A percentile compares a stretch with the other conserved stretches of the same genome.
Evolutionary conservation across 2,797 vertebrate species (phyloP).

Genomic region (Sarcophilus harrisii): DNA sequence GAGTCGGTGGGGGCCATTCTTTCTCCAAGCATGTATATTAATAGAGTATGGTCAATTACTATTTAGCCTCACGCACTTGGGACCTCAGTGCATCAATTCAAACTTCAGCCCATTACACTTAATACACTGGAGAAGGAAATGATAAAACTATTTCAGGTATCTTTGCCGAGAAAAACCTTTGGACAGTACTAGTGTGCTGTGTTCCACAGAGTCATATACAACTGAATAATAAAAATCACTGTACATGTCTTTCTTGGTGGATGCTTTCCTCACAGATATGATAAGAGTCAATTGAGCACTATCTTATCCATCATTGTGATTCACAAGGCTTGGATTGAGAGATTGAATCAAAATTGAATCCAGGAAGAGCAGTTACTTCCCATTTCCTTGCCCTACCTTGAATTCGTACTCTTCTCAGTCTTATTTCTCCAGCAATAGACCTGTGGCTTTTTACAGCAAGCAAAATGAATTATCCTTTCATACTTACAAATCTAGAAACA

Average conservation of each 20-base stretch:
- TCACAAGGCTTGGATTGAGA: conserved; percentile 36
- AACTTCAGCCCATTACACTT: too few species aligned
- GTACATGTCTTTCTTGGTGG: background rate
- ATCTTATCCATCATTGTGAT: conserved; percentile 37
- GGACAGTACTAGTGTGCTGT: background rate
- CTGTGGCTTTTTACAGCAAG: background rate
- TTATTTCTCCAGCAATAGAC: conserved; percentile 7
- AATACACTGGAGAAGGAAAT: background rate
- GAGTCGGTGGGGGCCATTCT: too few species aligned
- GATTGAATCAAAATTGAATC: conserved; percentile 42
- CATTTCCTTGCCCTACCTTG: conserved; percentile 15
- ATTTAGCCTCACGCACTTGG: too few species aligned
- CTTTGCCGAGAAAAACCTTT: background rate
- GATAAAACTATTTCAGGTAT: background rate
- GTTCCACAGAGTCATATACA: background rate
- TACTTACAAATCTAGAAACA: conserved; percentile 8
- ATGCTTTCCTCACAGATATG: conserved; percentile 34
- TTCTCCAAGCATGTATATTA: too few species aligned
- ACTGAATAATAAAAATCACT: background rate
- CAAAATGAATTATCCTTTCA: conserved; percentile 15
- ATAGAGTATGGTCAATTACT: too few species aligned
- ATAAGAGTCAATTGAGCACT: background rate
- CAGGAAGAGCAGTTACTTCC: background rate
- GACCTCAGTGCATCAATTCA: too few species aligned
- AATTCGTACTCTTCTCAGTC: conserved; percentile 16